Base-by-base conservation (phyloP, 30 jellyfish, hydroid and myxozoan genomes). In the Hydractinia symbiolongicarpus region DNA sequence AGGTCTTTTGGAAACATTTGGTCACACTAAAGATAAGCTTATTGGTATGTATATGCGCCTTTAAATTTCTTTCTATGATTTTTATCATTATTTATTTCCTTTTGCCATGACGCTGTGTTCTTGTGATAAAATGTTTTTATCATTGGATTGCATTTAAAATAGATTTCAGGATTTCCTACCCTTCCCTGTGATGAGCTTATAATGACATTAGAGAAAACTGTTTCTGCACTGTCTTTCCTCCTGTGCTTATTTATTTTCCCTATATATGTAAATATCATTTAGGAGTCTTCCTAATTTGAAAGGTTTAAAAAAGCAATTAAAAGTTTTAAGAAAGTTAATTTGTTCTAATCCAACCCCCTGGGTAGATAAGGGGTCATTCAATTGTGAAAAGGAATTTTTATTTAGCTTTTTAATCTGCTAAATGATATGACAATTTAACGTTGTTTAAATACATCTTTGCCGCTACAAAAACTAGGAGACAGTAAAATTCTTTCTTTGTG, bases 21-120 rank as follows among this genome's bases (percentile, higher is more conserved):
- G 66, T 40, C 86, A 67, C 67, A 78, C 86, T 52, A 75, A 84
- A 5, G 72, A 56, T 55, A 87, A 77, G 60, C 82, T 87, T 80
- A 74, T 80, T 58, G 96, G 96, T 87, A 81, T 20, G 88, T 79
- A 6, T 54, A 60, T 76, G 30, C 49, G n/a, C n/a, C n/a, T 76
- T 53, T 76, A 40, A 19, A 16, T 44, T 13, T 10, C 19, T 54
- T n/a, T n/a, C n/a, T n/a, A n/a, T n/a, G n/a, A n/a, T n/a, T n/a
- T n/a, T 62, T 54, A 44, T 54, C 4, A 19, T 49, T 54, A n/a
- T 44, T 8, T 50, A 7, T 14, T 10, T 9, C 54, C 51, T 15
- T 14, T 8, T 40, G 16, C 66, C 74, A 73, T 8, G 16, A 30
- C 21, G 7, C 5, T n/a, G 55, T 76, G 60, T 50, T 52, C 15